phyloP scores from a whole-genome alignment of 2,888 invertebrate species.

The Hirtodrosophila cameraria region DNA sequence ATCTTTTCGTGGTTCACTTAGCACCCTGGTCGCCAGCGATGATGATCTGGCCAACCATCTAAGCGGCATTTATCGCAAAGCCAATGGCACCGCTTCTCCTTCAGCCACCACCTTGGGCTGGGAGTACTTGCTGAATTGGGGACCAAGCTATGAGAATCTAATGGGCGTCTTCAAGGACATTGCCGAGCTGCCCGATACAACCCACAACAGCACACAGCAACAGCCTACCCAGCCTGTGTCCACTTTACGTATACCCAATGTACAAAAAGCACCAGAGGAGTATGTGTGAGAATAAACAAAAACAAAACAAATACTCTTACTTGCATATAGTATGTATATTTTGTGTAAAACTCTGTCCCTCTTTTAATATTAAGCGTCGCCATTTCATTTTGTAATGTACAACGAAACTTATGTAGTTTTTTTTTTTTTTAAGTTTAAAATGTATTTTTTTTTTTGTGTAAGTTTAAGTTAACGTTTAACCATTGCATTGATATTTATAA shows the following conservation, averaged over 20 bases:
- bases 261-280: constrained; percentile 94
- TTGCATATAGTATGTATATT: constrained; percentile 36
- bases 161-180: constrained; percentile 98
- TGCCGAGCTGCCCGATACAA: constrained; percentile 95
- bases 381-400: constrained; percentile 71
- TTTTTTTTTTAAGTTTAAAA: constrained; percentile 13
- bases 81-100: constrained; percentile 89
- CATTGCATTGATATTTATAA: constrained; percentile 41
- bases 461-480: constrained; percentile 6
- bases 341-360: constrained; percentile 41
- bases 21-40: constrained; percentile 96
- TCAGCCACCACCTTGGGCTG: constrained; percentile 93
- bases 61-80: constrained; percentile 91
- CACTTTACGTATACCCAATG: constrained; percentile 90
- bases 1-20: constrained; percentile 96
- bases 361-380: constrained; percentile 58
- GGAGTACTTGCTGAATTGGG: constrained; percentile 98
- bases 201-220: constrained; percentile 89
- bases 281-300: too few species aligned
- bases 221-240: constrained; percentile 85
- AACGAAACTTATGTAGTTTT: constrained; percentile 38
- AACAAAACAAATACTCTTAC: constrained; percentile 12
- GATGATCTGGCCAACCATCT: constrained; percentile 94
- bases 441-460: constrained; percentile 16
- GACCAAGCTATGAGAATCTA: constrained; percentile 97